Evolutionary conservation across 2,797 vertebrate genomes (phyloP), one percentile per base, ranked within the genome.

Genomic region (Alca torda): DNA sequence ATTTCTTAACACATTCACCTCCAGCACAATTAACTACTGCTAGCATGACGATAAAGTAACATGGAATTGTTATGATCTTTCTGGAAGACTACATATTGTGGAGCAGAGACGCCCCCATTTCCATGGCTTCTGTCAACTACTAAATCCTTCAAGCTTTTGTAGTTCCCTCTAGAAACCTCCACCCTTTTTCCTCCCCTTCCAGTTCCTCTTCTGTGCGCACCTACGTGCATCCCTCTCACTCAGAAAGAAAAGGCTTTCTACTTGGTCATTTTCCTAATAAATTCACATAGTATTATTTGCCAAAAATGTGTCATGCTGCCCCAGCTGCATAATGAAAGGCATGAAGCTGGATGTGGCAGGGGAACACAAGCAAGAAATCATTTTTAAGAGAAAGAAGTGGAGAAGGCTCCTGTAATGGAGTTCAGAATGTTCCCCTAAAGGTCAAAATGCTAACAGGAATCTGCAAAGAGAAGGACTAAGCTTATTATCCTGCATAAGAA

Each of bases 211-310:
- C 45, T 13, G 41, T 16, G 41, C 28, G n/a, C 28, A 78, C 3
- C 20, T 20, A 45, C 0, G 1, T 1, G 39, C 39, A 60, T 28
- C 24, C 9, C 33, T 23, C 11, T 53, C 50, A 13, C 2, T 35
- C 31, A 30, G 39, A 75, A 81, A 73, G 15, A 1, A 17, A 50
- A 60, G 5, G 14, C 37, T 51, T 85, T 16, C 24, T 10, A n/a
- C 14, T 53, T 53, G 16, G 46, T 20, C 19, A 12, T 75, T 84
- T 48, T 46, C 16, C 31, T 25, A 80, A 45, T 20, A 25, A 92
- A 89, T 54, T 73, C 54, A 64, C 10, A 10, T 1, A 30, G 13
- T 11, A 9, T 35, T 41, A 72, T 11, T 9, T 16, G 51, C 24
- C 63, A 84, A 28, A 72, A 73, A 15, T 0, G 13, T 7, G 17